Base-by-base conservation (phyloP, 2,888 invertebrate genomes). In the Athalia cordata region DNA sequence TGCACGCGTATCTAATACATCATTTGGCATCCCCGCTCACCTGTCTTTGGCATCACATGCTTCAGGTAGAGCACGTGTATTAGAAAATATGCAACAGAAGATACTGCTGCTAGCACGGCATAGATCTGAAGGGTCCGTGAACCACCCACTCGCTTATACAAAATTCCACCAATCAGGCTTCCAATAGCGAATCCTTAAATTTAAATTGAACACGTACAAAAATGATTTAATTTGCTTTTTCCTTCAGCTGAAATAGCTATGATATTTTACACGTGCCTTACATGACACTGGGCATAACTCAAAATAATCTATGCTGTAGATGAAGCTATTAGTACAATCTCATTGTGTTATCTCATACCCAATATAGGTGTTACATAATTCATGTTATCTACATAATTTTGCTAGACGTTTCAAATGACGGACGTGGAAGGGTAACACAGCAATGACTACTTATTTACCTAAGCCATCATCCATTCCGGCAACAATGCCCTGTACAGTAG, bases 401-500 rank as follows among this genome's bases (percentile, higher is more conserved):
- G 66, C 11, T 7, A 15, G 55, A 5, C 7, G 49, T 11, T 50
- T 6, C 15, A 9, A 68, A 62, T 6, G 7, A 29, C 9, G 7
- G 15, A 62, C 15, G 15, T 6, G 61, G 9, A 57, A 72, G 1
- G 9, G 13, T 11, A 11, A 5, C 1, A n/a, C 4, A 15, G 57
- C 9, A 13, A 66, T 29, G n/a, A 55, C 65, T 4, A 45, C 6
- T 75, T 50, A 62, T 91, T 89, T 86, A 95, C 95, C 95, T 49
- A 96, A 91, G 0, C 96, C 96, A 86, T 97, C 97, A 86, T 96
- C 96, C 94, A 96, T 94, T n/a, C 96, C 96, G 0, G 96, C 96
- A 57, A 96, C 95, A 49, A 97, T 93, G 0, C 96, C 96, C 88
- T 97, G 97, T 79, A 97, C 94, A 0, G 96, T 96, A 6, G 96